phyloP scores from a whole-genome alignment of 2,888 invertebrate genomes.

The Eupithecia exiguata region DNA sequence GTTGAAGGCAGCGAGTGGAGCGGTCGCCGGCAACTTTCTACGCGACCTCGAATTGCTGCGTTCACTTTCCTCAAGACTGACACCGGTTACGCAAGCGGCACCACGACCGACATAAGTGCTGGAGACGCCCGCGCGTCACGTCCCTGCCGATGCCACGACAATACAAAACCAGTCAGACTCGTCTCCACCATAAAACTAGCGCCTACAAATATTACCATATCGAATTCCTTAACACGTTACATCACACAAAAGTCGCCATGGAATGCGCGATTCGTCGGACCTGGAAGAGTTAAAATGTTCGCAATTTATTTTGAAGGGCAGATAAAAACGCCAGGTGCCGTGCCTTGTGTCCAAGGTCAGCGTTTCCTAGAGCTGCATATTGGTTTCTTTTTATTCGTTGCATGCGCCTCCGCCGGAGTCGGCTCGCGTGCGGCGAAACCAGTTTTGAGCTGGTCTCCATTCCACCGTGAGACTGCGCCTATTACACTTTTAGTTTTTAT shows the following conservation, averaged over 20 bases:
- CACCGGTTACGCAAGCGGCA: slow-evolving; percentile 80
- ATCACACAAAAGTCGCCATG: slow-evolving; percentile 52
- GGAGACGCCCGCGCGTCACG: slow-evolving; percentile 47
- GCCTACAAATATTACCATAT: slow-evolving; percentile 54
- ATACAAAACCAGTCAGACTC: slow-evolving; percentile 55
- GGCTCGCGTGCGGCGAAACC: slow-evolving; percentile 81
- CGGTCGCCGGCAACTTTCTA: slow-evolving; percentile 78
- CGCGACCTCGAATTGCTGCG: slow-evolving; percentile 82
- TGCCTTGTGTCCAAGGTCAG: slow-evolving; percentile 81
- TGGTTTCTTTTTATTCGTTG: slow-evolving; percentile 82
- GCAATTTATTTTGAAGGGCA: slow-evolving; percentile 78
- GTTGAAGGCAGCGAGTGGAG: slow-evolving; percentile 56
- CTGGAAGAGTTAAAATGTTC: slow-evolving; percentile 71
- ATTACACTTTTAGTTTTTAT: slow-evolving; percentile 69
- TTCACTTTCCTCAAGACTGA: slow-evolving; percentile 81
- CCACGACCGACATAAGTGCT: slow-evolving; percentile 74
- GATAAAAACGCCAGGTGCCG: slow-evolving; percentile 83
- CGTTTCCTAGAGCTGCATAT: slow-evolving; percentile 83
- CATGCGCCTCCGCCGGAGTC: slow-evolving; percentile 75
- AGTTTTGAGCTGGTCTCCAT: slow-evolving; percentile 75
- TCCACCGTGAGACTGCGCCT: slow-evolving; percentile 71
- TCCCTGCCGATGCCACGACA: slow-evolving; percentile 45
- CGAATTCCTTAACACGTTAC: slow-evolving; percentile 57
- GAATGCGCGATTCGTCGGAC: slow-evolving; percentile 41
- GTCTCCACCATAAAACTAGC: slow-evolving; percentile 49